A percentile compares a stretch with the other conserved stretches of the same genome.
Evolutionary conservation across 2,797 vertebrate species (phyloP).

Genomic region (Varecia variegata): DNA sequence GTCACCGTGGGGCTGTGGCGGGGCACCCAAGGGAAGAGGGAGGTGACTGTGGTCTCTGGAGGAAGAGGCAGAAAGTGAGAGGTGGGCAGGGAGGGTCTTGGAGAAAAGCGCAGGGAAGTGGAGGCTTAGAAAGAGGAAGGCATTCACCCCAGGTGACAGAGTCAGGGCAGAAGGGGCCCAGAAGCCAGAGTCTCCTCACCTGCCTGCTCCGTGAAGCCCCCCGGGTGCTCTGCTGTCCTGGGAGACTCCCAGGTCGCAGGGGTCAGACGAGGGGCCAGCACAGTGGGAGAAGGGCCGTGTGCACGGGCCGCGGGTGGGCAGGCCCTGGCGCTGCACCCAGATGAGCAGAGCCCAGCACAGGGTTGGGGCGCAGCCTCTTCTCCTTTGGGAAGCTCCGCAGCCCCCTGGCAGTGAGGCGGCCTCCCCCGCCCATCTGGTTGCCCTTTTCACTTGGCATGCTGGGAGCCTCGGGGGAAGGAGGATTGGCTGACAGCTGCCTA

Average conservation of each 20-base stretch:
- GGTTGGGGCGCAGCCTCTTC: not conserved
- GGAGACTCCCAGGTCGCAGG: not conserved
- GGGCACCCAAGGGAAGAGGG: not conserved
- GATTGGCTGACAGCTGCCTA: not conserved
- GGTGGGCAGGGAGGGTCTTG: not conserved
- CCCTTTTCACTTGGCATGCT: not conserved
- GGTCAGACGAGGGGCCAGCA: not conserved
- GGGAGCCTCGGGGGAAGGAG: not conserved
- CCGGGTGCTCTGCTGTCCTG: not conserved
- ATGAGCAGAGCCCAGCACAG: not conserved
- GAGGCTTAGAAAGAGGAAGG: not conserved
- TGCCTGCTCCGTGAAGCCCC: not conserved
- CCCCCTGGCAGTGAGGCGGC: not conserved
- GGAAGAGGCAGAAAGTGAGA: not conserved
- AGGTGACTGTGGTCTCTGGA: not conserved
- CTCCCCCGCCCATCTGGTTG: not conserved
- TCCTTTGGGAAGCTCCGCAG: not conserved
- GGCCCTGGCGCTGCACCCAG: fast-evolving
- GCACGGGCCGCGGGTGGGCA: fast-evolving
- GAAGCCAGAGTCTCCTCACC: not conserved
- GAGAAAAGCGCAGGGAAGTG: not conserved
- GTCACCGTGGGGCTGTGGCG: not conserved
- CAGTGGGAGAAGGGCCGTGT: not conserved
- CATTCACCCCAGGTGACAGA: not conserved
- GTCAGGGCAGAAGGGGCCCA: not conserved